Evolutionary conservation across 2,888 invertebrate genomes (phyloP).

Genomic region (Dryocosmus kuriphilus): DNA sequence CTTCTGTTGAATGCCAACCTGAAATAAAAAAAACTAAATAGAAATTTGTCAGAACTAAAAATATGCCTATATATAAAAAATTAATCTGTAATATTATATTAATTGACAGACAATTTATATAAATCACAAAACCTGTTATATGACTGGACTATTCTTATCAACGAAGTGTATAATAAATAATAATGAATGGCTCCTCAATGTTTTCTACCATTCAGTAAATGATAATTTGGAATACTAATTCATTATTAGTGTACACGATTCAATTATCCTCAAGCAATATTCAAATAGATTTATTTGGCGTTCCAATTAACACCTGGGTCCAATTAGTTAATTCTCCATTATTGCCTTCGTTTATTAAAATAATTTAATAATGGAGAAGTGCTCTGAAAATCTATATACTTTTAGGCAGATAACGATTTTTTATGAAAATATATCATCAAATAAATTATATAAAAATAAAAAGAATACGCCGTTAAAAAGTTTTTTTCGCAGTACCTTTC

Average conservation of each 20-base stretch:
- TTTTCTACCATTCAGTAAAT: neutral
- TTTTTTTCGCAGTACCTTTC: neutral
- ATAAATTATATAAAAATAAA: too few relatives aligned
- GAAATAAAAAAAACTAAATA: too few relatives aligned
- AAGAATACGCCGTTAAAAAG: too few relatives aligned
- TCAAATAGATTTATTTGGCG: neutral
- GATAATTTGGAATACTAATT: neutral
- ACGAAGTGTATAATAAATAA: neutral
- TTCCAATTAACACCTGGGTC: neutral
- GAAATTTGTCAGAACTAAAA: too few relatives aligned
- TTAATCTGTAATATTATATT: too few relatives aligned
- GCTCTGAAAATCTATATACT: neutral
- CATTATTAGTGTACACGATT: neutral
- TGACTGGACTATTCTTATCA: too few relatives aligned
- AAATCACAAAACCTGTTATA: neutral
- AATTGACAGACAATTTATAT: neutral
- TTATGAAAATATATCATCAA: neutral
- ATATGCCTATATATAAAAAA: too few relatives aligned
- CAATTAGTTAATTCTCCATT: neutral
- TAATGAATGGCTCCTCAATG: neutral
- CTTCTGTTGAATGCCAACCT: too few relatives aligned
- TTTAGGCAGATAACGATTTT: neutral
- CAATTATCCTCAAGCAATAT: neutral
- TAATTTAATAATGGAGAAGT: neutral
- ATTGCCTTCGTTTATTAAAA: neutral